Evolutionary conservation across 92 coral and sea anemone genomes (phyloP).

Genomic region (Porites divaricata): DNA sequence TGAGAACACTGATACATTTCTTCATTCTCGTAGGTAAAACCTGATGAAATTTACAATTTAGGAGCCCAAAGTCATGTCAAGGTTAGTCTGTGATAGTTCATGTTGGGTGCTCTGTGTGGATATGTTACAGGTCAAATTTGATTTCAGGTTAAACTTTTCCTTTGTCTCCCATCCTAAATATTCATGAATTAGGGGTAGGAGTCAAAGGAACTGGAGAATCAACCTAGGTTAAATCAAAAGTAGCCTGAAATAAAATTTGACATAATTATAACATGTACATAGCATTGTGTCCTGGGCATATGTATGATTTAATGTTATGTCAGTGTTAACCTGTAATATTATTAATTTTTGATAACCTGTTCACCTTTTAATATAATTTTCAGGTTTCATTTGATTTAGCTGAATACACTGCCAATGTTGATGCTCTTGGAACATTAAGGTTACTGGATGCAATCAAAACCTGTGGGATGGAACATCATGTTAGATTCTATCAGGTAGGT

Average conservation of each 20-base stretch:
- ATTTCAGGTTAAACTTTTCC: no score
- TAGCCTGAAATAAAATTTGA: no score
- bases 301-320: no score
- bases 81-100: slow-evolving; percentile 44
- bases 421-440: slow-evolving; percentile 93
- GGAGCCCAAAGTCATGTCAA: slow-evolving; percentile 99
- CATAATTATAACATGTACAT: no score
- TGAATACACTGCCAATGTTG: slow-evolving; percentile 98
- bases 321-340: not conserved
- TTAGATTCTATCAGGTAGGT: slow-evolving; percentile 93
- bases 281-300: no score
- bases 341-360: not conserved
- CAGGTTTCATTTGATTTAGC: slow-evolving; percentile 99
- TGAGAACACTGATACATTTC: not conserved
- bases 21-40: slow-evolving; percentile 71
- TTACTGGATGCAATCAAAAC: slow-evolving; percentile 95
- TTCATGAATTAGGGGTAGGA: no score
- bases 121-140: no score
- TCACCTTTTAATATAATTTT: not conserved
- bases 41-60: slow-evolving; percentile 93
- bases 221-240: no score
- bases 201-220: no score
- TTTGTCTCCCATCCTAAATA: no score
- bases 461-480: slow-evolving; percentile 76
- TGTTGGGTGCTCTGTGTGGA: no score